Evolutionary conservation across 2,113 vertebrate species (phyloP).

Genomic region (Rhadina sibilatrix): DNA sequence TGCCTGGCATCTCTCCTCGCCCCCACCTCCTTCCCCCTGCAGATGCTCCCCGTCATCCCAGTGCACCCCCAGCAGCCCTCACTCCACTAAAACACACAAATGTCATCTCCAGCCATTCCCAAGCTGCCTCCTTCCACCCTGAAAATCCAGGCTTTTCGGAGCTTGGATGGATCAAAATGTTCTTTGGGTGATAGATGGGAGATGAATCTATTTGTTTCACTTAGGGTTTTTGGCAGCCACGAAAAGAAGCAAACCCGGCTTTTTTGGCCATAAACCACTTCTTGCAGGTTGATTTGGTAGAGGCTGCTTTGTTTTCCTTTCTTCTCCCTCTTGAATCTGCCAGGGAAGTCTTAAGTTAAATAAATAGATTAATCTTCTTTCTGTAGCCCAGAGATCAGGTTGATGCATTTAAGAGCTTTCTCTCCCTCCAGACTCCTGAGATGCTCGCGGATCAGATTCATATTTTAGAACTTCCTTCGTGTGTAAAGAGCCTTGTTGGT

Average conservation of each 20-base stretch:
- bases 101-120: background rate
- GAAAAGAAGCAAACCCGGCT: background rate
- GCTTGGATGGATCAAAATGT: background rate
- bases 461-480: constrained; percentile 28
- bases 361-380: constrained; percentile 42
- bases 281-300: background rate
- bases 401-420: constrained; percentile 40
- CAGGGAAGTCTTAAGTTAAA: background rate
- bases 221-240: background rate
- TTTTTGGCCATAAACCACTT: background rate
- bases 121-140: background rate
- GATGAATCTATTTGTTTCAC: constrained; percentile 30
- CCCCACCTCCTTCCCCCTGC: background rate
- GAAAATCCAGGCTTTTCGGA: background rate
- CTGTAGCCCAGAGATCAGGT: constrained; percentile 10
- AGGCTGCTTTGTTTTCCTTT: background rate
- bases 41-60: background rate
- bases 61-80: background rate
- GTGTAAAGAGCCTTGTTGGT: background rate
- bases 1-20: background rate
- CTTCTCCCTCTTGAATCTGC: constrained; percentile 14
- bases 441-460: constrained; percentile 16
- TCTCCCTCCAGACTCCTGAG: background rate
- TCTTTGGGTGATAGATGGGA: background rate
- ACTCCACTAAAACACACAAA: background rate